A percentile compares a stretch with the other conserved stretches of the same genome.
Conservation (phyloP, 2,113 vertebrate genomes). For the Semnopithecus entellus region DNA sequence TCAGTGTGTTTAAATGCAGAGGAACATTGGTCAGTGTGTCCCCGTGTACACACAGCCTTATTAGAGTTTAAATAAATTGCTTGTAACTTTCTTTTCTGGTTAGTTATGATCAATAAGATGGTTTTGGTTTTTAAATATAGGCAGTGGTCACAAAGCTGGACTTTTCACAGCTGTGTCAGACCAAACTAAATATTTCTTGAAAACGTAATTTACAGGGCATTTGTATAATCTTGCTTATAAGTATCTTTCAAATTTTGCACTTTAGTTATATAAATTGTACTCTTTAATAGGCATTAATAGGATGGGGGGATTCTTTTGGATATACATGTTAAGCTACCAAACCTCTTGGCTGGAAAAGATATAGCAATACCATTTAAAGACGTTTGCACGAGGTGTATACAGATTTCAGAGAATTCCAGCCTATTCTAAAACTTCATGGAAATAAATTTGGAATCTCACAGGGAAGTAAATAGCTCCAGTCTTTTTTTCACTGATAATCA, state of each 20-base stretch:
- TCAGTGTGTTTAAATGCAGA: background rate
- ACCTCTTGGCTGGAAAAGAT: slow-evolving; percentile 39
- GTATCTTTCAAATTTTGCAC: background rate
- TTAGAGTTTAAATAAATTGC: background rate
- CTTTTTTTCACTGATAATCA: background rate
- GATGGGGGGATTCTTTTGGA: background rate
- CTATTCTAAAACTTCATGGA: background rate
- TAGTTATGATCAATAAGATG: background rate
- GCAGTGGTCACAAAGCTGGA: slow-evolving; percentile 21
- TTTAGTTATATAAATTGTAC: slow-evolving; percentile 45
- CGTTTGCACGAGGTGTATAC: background rate
- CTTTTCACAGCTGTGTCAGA: background rate
- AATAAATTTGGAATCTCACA: slow-evolving; percentile 45
- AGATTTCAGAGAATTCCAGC: slow-evolving; percentile 24
- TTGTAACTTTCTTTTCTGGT: slow-evolving; percentile 32
- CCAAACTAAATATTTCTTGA: background rate
- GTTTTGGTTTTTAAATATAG: slow-evolving; percentile 25
- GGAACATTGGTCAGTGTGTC: background rate
- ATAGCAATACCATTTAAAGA: background rate
- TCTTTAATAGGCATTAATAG: slow-evolving; percentile 10
- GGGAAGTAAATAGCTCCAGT: slow-evolving; percentile 20
- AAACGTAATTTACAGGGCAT: background rate
- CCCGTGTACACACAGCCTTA: background rate
- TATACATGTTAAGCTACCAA: slow-evolving; percentile 28
- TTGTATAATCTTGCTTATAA: slow-evolving; percentile 46